Conservation (phyloP, 2,888 invertebrate genomes). For the Didymodactylos carnosus region DNA sequence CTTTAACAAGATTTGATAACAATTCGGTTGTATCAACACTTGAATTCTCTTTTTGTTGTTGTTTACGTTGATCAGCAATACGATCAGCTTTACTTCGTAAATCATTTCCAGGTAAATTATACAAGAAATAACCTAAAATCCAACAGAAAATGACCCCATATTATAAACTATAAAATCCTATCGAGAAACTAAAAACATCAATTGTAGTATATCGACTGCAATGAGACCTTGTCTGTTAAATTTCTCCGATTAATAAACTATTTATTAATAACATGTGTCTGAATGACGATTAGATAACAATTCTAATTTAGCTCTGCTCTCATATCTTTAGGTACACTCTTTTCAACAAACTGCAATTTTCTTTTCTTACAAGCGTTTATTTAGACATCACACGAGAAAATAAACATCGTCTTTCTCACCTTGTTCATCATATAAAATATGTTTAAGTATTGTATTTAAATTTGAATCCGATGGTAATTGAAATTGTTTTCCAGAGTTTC, state of each 20-base stretch:
- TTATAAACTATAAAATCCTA: too few relatives aligned
- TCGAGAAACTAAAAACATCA: too few relatives aligned
- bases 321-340: too few relatives aligned
- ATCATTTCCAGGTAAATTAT: neutral
- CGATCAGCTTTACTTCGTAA: neutral
- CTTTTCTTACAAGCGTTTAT: neutral
- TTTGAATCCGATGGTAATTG: slow-evolving; percentile 11
- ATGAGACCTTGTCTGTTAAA: too few relatives aligned
- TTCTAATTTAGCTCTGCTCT: too few relatives aligned
- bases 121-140: neutral
- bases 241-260: too few relatives aligned
- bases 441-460: slow-evolving; percentile 11
- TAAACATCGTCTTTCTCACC: neutral
- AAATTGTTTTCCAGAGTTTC: neutral
- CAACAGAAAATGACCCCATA: neutral
- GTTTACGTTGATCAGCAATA: neutral
- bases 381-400: neutral
- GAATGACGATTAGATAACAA: too few relatives aligned
- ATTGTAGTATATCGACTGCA: too few relatives aligned
- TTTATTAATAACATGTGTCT: too few relatives aligned
- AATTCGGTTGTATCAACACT: neutral
- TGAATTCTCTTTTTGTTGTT: neutral
- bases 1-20: neutral
- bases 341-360: too few relatives aligned
- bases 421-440: neutral